A percentile compares a stretch with the other conserved stretches of the same genome.
These are phyloP conservation scores for Oreamnos americanus DNA, from an alignment of 2,113 vertebrate genomes.

Conservation along the genomic window DNA sequence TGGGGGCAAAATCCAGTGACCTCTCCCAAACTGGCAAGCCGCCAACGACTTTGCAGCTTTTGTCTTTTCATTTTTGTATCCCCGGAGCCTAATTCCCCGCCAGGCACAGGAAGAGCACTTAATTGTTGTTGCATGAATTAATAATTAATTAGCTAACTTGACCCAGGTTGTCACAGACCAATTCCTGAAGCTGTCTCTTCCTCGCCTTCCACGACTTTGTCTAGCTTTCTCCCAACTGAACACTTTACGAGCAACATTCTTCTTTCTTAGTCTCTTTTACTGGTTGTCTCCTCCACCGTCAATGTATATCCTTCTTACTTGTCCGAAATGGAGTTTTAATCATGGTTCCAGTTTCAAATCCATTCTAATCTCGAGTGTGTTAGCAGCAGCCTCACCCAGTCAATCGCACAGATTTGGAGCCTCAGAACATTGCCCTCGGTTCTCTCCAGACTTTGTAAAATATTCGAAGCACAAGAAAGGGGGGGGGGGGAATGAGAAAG, in stretches of 20 bases:
- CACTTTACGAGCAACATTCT: neutral
- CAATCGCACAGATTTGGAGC: neutral
- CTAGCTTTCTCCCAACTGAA: neutral
- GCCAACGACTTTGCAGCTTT: neutral
- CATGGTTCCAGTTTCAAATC: neutral
- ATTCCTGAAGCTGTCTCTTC: neutral
- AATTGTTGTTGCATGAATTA: neutral
- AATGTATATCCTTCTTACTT: neutral
- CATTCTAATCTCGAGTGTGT: fast-evolving
- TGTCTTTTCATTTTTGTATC: neutral
- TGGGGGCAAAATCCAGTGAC: neutral
- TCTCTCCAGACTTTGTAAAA: neutral
- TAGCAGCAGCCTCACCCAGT: neutral
- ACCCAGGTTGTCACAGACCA: neutral
- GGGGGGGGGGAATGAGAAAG: fast-evolving
- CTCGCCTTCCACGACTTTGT: neutral
- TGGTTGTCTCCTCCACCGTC: neutral
- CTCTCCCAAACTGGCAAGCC: neutral
- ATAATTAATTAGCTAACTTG: neutral
- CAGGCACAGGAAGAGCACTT: neutral
- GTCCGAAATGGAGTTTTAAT: neutral
- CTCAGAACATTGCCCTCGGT: neutral
- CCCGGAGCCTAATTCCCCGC: neutral
- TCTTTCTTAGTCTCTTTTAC: neutral
- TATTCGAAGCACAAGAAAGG: neutral